Evolutionary conservation across 2,888 invertebrate genomes (phyloP), one percentile per base, ranked within the genome.

Genomic region (Drosophila emarginata): DNA sequence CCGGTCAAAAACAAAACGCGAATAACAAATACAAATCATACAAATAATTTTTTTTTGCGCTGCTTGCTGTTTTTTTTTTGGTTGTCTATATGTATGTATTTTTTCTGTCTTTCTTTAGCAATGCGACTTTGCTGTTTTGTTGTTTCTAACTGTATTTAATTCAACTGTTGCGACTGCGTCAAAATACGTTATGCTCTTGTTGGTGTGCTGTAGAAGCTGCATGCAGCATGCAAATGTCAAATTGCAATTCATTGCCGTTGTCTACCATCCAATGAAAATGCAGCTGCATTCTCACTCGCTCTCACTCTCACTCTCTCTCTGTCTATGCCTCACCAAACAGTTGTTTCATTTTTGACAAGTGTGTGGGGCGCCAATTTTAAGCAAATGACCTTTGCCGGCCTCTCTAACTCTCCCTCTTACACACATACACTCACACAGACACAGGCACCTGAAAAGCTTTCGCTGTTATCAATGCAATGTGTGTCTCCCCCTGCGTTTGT

Each of bases 221-320:
- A 32, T 67, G 58, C 51, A 64, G 58, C 51, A 64, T 72, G 70
- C 64, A 72, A 70, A 71, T 71, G 59, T 59, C 72, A 72, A 72
- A 72, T 60, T 71, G 70, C 70, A 71, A 65, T 71, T 71, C 72
- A 58, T 70, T 64, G 69, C 52, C 68, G 68, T 69, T 72, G 57
- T 15, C 12, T 54, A 7, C 11, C 11, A 15, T 45, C 50, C 32
- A 50, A 50, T 50, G 32, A 50, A 32, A 51, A 59, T 15, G 7
- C 2, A 32, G n/a, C 60, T 39, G 23, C 53, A 26, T 45, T 45
- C 40, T 69, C 37, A 53, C 62, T 21, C 28, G 18, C 52, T 36
- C 21, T 39, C 21, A 11, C 45, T 26, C 23, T 51, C 52, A 26
- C 53, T 23, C 14, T 26, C 0, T 28, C 28, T 28, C 6, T 32